Base-by-base conservation (phyloP, 2,888 invertebrate species). In the Caenorhabditis imperialis region DNA sequence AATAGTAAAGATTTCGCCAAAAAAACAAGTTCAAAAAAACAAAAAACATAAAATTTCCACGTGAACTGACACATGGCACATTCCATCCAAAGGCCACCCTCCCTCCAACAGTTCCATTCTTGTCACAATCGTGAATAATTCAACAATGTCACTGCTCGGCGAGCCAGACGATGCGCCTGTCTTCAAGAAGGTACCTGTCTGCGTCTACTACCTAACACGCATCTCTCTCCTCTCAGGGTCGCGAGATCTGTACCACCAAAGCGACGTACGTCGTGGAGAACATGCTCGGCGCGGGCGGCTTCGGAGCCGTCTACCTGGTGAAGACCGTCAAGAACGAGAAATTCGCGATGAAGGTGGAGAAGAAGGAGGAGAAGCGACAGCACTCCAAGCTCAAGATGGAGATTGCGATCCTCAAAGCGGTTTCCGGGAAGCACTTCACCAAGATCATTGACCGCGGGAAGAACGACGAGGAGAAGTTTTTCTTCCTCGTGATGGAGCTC, bases 321-420 rank as follows among this genome's bases (percentile, higher is more conserved):
- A 71, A 77, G 45, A 73, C 71, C 27, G 44, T 51, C 35, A 47
- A 72, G 42, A 77, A 75, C 12, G 77, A 74, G 23, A 22, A 35
- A 42, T 82, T 63, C 53, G 85, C 85, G 63, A 83, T 85, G 83
- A 85, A 85, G 44, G 79, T 85, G 22, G 85, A 85, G 62, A 79
- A 76, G 69, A 85, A 85, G 58, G 37, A 78, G 18, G 79, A 78
- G 45, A 79, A 51, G 16, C 67, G 84, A 38, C 72, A 70, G 27
- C 81, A 84, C 40, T 81, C 83, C n/a, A 85, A 84, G 44, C 79
- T 85, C 3, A 85, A 84, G 48, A 85, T 85, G 85, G 85, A 85
- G 77, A 84, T 84, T 14, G 71, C 75, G 16, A 84, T 85, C 45
- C 69, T 85, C 67, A 85, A 84, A 53, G 25, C 76, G 48, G 78